Evolutionary conservation across 2,113 vertebrate genomes (phyloP), one percentile per base, ranked within the genome.

Genomic region (Seriola quinqueradiata): DNA sequence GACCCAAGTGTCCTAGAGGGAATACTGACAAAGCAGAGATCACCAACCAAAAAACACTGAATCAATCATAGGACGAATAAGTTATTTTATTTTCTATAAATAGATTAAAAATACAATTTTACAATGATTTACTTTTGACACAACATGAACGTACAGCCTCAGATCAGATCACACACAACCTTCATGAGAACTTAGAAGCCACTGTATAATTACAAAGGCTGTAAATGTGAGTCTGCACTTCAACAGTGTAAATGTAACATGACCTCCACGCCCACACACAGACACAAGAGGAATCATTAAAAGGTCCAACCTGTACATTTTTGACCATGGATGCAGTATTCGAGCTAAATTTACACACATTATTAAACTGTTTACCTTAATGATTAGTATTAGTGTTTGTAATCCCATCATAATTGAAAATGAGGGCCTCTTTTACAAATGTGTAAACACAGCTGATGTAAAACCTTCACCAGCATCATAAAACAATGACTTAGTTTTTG

Each of bases 51-150:
- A 38, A 40, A 21, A 81, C 38, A 36, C 0, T n/a, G 8, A 67
- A 8, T 0, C 32, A 11, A 5, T 78, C 36, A 48, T 64, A 79
- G 32, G 77, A 91, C 75, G 88, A 95, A 95, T 95, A 94, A 95
- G 90, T 94, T 93, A 93, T 88, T 95, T 93, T 94, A 94, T 94
- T 95, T 95, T 93, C 46, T 87, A 94, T 95, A 95, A 95, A 95
- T 95, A 94, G 76, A 92, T 88, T 88, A 81, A 84, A 91, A 83
- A 89, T 77, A 87, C 75, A 70, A 77, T 88, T 89, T 78, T 42
- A 79, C 68, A 85, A 79, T 74, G 42, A 81, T 89, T 89, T 76
- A 70, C 46, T 73, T 75, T 67, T 73, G 67, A 87, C 79, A 86
- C 65, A 67, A 90, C 71, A 84, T 77, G 65, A 83, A 86, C 72